Evolutionary conservation across 2,113 vertebrate species (phyloP), one percentile per base, ranked within the genome.

Genomic region (Poecilia latipinna): DNA sequence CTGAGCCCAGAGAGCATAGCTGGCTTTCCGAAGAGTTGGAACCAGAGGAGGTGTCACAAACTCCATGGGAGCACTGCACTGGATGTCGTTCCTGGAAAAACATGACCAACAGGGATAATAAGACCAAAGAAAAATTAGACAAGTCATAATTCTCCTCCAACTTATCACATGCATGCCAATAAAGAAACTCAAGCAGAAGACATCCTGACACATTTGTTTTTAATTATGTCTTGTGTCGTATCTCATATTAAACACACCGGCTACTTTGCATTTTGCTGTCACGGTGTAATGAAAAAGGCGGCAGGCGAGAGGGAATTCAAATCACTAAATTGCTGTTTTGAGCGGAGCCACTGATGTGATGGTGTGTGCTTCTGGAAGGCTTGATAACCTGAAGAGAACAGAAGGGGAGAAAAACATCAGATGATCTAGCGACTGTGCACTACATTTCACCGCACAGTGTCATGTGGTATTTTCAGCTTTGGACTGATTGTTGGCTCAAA

Each of bases 401-500:
- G n/a, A 54, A 62, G 19, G 10, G 33, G 11, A 64, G 33, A 17
- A 85, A 24, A 24, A 35, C 72, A 44, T 85, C 74, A 74, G 84
- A 86, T 88, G 83, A 85, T 89, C 84, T 93, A 24, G 69, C 74
- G 24, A 69, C 72, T 77, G 78, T 35, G 12, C 90, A 92, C 73
- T 73, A 93, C 83, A 95, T 94, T 92, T 93, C 78, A 26, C 90
- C 70, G 70, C 85, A 79, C 44, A 82, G 90, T 90, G 92, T 44
- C 74, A 91, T 79, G 65, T 57, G 69, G 82, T 92, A 93, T 94
- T 95, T 91, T 88, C 72, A 87, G 89, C 82, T 74, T 70, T 77
- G 15, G 72, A 79, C 78, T 62, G 24, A 82, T 71, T 29, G 64
- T 62, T 57, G 44, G 76, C 83, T 85, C 72, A 68, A 77, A 84